phyloP scores from a whole-genome alignment of 2,888 invertebrate species.

The Drosophila pegasa region DNA sequence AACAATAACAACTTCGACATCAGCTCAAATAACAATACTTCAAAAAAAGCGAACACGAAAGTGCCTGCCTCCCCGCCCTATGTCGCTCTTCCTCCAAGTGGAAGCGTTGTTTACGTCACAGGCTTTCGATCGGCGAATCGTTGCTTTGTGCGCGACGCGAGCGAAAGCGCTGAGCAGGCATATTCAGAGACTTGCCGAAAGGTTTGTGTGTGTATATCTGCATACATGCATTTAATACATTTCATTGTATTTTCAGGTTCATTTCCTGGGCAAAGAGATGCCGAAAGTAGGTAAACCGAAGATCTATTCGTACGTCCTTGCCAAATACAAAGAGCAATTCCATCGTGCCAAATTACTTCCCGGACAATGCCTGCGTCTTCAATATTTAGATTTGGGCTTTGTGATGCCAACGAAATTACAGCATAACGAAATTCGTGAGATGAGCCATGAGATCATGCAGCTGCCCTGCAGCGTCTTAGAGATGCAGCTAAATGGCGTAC shows the following conservation, averaged over 20 bases:
- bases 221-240: background rate
- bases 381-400: slow-evolving; percentile 42
- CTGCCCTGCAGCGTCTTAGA: slow-evolving; percentile 30
- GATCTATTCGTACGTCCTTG: slow-evolving; percentile 15
- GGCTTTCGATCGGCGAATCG: slow-evolving; percentile 47
- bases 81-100: slow-evolving; percentile 28
- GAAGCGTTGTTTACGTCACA: slow-evolving; percentile 32
- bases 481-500: slow-evolving; percentile 36
- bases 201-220: slow-evolving; percentile 31
- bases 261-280: slow-evolving; percentile 17
- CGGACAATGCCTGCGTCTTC: slow-evolving; percentile 3
- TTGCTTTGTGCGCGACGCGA: slow-evolving; percentile 49
- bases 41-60: background rate
- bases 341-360: slow-evolving; percentile 32
- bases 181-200: slow-evolving; percentile 24
- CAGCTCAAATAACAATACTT: background rate
- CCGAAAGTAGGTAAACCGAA: slow-evolving; percentile 10
- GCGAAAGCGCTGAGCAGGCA: slow-evolving; percentile 34
- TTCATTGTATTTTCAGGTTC: slow-evolving; percentile 26
- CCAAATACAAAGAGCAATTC: slow-evolving; percentile 16
- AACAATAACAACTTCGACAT: background rate
- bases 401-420: background rate
- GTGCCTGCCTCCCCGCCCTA: background rate
- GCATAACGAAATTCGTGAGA: slow-evolving; percentile 28
- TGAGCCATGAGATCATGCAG: slow-evolving; percentile 35